phyloP scores from a whole-genome alignment of 2,797 vertebrate genomes.

The Sebastes minor region DNA sequence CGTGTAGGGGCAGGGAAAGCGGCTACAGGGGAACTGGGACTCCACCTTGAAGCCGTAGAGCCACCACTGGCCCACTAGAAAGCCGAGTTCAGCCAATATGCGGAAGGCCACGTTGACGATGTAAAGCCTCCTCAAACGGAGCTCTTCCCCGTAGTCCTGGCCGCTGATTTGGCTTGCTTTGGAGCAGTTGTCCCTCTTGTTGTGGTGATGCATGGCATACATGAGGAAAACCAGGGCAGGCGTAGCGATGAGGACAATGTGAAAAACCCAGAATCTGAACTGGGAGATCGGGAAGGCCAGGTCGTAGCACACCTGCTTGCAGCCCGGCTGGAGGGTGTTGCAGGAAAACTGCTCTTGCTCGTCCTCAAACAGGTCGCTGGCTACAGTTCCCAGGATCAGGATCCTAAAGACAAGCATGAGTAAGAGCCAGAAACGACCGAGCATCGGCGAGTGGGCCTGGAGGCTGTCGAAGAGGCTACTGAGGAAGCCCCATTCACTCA shows the following conservation, averaged over 20 bases:
- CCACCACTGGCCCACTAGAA: constrained; percentile 86
- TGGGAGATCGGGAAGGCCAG: constrained; percentile 93
- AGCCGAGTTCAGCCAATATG: constrained; percentile 85
- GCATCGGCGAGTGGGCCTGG: constrained; percentile 89
- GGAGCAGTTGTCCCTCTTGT: constrained; percentile 62
- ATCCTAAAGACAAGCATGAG: constrained; percentile 94
- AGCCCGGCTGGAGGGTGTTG: constrained; percentile 94
- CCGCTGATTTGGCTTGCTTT: fast-evolving
- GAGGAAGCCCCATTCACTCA: constrained; percentile 92
- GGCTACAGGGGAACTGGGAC: constrained; percentile 85
- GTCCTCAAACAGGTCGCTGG: constrained; percentile 91
- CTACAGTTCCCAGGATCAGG: constrained; percentile 91
- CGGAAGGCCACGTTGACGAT: constrained; percentile 87
- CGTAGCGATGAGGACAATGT: constrained; percentile 91
- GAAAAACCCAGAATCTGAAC: constrained; percentile 97
- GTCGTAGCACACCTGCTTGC: constrained; percentile 93
- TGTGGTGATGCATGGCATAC: constrained; percentile 87
- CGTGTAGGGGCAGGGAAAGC: constrained; percentile 88
- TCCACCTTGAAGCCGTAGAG: constrained; percentile 91
- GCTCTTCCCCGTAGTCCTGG: neutral
- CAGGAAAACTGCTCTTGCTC: constrained; percentile 93
- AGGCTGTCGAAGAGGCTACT: constrained; percentile 85
- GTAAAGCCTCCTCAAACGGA: constrained; percentile 79
- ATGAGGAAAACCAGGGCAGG: constrained; percentile 90
- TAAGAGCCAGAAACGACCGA: constrained; percentile 93